These are phyloP conservation scores for Oncorhynchus clarkii DNA, from an alignment of 2,113 vertebrate species.

Conservation along the genomic window DNA sequence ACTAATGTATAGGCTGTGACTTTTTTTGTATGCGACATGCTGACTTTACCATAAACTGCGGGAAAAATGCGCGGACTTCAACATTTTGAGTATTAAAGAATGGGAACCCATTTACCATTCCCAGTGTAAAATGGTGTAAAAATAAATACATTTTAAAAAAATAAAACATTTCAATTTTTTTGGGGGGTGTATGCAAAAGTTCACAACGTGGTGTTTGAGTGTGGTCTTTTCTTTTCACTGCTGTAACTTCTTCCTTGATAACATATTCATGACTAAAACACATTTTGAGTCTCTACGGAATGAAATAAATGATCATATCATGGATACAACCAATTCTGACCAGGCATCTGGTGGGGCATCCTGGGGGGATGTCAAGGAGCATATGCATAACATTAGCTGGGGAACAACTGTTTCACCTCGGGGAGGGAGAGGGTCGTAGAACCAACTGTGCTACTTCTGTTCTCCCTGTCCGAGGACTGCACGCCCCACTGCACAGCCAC, in stretches of 20 bases:
- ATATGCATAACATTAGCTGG: slow-evolving; percentile 44
- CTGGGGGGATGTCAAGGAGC: slow-evolving; percentile 29
- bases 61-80: too few relatives aligned
- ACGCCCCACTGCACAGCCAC: slow-evolving; percentile 19
- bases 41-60: neutral
- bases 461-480: neutral
- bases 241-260: neutral
- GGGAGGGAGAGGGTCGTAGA: slow-evolving; percentile 23
- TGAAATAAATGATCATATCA: slow-evolving; percentile 24
- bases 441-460: slow-evolving; percentile 14
- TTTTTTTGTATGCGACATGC: neutral
- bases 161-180: too few relatives aligned
- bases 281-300: slow-evolving; percentile 4
- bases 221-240: too few relatives aligned
- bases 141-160: too few relatives aligned
- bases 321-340: slow-evolving; percentile 7
- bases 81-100: too few relatives aligned
- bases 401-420: slow-evolving; percentile 35
- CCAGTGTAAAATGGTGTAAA: too few relatives aligned
- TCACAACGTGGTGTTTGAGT: too few relatives aligned
- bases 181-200: too few relatives aligned
- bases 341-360: slow-evolving; percentile 25
- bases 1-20: neutral
- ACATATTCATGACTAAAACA: neutral
- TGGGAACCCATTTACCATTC: too few relatives aligned